Percentiles rank a stretch among this genome's conserved stretches.
These are phyloP conservation scores for Etheostoma cragini DNA, from an alignment of 2,113 vertebrate species.

Conservation along the genomic window DNA sequence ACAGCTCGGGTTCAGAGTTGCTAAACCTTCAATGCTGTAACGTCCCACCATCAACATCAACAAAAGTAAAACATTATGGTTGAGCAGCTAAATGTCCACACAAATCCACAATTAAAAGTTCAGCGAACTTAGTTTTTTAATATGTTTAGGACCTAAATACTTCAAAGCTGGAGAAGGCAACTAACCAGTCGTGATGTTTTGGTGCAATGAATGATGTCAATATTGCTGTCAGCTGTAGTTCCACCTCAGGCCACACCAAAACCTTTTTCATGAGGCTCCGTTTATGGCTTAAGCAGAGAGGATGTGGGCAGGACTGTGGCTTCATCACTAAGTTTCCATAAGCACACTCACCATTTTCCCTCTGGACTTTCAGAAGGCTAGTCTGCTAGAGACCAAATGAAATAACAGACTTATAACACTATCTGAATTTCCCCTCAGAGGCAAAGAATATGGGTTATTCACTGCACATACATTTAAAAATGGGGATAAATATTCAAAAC, in stretches of 20 bases:
- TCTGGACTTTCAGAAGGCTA: constrained; percentile 15
- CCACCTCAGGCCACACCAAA: constrained; percentile 36
- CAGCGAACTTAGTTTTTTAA: background rate
- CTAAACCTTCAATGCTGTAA: background rate
- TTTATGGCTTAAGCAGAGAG: constrained; percentile 63
- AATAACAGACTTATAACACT: background rate
- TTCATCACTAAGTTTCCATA: constrained; percentile 60
- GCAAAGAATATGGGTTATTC: background rate
- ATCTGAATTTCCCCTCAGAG: constrained; percentile 9
- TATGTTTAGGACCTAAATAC: background rate
- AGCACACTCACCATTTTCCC: constrained; percentile 38
- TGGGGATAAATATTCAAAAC: constrained; percentile 27
- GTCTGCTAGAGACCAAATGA: constrained; percentile 2
- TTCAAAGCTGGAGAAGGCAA: background rate
- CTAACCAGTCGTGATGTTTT: constrained; percentile 15
- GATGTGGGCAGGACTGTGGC: constrained; percentile 67
- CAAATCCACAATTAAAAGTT: background rate
- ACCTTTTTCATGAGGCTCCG: constrained; percentile 52
- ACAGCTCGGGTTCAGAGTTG: background rate
- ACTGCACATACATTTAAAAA: background rate
- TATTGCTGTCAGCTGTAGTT: constrained; percentile 24
- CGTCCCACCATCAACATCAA: background rate
- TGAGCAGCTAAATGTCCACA: background rate
- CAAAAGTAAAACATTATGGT: background rate
- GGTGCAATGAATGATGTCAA: constrained; percentile 27